Conservation (phyloP, 2,888 invertebrate species). For the Leucania comma region DNA sequence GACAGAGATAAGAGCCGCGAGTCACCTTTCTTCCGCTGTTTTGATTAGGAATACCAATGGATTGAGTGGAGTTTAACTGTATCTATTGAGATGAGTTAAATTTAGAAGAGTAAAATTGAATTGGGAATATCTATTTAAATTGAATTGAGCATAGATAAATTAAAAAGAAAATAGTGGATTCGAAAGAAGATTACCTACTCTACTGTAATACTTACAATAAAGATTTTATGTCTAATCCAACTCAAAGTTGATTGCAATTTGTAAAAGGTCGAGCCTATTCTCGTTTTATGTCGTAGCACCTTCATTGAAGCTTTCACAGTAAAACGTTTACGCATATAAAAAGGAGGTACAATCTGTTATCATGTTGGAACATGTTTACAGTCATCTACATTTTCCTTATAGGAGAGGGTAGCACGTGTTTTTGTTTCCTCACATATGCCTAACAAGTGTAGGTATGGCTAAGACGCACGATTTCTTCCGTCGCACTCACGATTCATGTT, state of each 20-base stretch:
- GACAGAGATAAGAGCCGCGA: no score
- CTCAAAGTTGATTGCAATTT: constrained; percentile 13
- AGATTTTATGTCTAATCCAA: neutral
- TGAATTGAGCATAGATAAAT: no score
- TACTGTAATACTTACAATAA: neutral
- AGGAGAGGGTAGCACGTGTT: constrained; percentile 27
- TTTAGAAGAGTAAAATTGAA: no score
- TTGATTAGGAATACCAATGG: no score
- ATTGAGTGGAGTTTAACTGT: no score
- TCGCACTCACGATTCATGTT: constrained; percentile 39
- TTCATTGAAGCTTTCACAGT: constrained; percentile 8
- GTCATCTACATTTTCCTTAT: constrained; percentile 34
- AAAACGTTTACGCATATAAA: constrained; percentile 21
- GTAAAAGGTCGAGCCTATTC: neutral
- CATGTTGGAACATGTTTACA: constrained; percentile 40
- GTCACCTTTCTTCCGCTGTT: no score
- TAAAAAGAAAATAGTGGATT: neutral
- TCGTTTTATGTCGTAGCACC: constrained; percentile 3
- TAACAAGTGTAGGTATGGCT: constrained; percentile 26
- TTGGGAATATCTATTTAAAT: no score
- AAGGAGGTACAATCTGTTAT: constrained; percentile 21
- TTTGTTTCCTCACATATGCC: neutral
- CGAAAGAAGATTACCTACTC: neutral
- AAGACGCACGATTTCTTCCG: constrained; percentile 32
- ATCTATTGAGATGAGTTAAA: no score